Base-by-base conservation (phyloP, 2,797 vertebrate genomes). In the Spinibarbus caldwelli region DNA sequence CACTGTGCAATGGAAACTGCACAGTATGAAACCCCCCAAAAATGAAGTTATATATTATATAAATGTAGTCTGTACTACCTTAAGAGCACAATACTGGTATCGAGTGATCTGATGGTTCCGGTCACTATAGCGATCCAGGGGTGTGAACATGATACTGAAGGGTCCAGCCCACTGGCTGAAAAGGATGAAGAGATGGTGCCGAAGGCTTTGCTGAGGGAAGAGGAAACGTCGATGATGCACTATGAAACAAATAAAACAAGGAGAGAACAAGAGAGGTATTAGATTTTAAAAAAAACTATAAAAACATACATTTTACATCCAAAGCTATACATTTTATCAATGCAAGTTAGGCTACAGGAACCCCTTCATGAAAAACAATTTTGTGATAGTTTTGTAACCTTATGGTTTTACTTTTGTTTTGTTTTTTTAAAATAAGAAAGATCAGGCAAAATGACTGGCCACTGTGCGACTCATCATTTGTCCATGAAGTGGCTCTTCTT, bases 141-240 rank as follows among this genome's bases (percentile, higher is more conserved):
- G 98, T 0, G 98, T 99, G 90, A 99, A 99, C 98, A 99, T 99
- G 86, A 99, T 97, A 87, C 98, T 99, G 96, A 99, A 99, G 67
- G 98, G 98, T 78, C 98, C 98, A 0, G 98, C 98, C 98, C 98
- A 99, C 81, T 99, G 98, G 92, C 98, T 99, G 92, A 99, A 99
- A 88, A 99, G 95, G 90, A 99, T 99, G 95, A 99, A 99, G 82
- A 99, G 97, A 88, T 99, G 98, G 88, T 99, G 98, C 82, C 98
- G 95, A 90, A 99, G 91, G 86, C 98, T 99, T 93, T 99, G 98
- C 78, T 99, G 98, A 85, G 98, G 98, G 93, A 99, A 99, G 83
- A 99, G 97, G 91, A 99, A 99, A 87, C 98, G 97, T 85, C 98
- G 95, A 91, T 99, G 97, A 92, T 99, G 98, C 92, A 99, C 98